Evolutionary conservation across 2,888 invertebrate species (phyloP), one percentile per base, ranked within the genome.

Genomic region (Scaptomyza cyrtandrae): DNA sequence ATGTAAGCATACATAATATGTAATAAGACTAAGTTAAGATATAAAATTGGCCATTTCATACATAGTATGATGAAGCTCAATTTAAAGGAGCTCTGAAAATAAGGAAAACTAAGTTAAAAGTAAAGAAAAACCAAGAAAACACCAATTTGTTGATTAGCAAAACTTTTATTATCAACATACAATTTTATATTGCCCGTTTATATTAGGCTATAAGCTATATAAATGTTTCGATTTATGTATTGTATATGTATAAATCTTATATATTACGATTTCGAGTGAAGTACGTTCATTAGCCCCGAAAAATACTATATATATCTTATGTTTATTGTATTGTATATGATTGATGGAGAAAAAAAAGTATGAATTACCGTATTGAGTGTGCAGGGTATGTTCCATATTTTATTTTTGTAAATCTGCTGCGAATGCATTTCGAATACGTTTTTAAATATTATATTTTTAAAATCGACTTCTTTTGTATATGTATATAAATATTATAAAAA

Each of bases 241-340:
- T 71, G 68, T 69, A 72, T 77, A 62, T 67, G 64, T 68, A 63
- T 78, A 78, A 74, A 78, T 83, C 87, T 80, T 87, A 87, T 78
- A 69, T 58, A 86, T 69, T 88, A 87, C 83, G 78, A 78, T 74
- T 89, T 74, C 46, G 83, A 88, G 75, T 85, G 82, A 89, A 83
- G 88, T 81, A 87, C 82, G 84, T 88, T 89, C 78, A 81, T 87
- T 89, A 81, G 89, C 82, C 64, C 79, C 57, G 85, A 81, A 85
- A 68, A 85, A 65, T 58, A 81, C 63, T 64, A 68, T 63, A 75
- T 65, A 75, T 68, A 65, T 81, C 66, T 58, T 66, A 77, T 57
- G 66, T 66, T 72, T 72, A 74, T 60, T 62, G 55, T 76, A 53
- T 61, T 64, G 52, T 76, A 53, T 60, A 75, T 74, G 50, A 60